These are phyloP conservation scores for Notarius quadriscutis DNA, from an alignment of 2,113 vertebrate genomes.

Conservation along the genomic window DNA sequence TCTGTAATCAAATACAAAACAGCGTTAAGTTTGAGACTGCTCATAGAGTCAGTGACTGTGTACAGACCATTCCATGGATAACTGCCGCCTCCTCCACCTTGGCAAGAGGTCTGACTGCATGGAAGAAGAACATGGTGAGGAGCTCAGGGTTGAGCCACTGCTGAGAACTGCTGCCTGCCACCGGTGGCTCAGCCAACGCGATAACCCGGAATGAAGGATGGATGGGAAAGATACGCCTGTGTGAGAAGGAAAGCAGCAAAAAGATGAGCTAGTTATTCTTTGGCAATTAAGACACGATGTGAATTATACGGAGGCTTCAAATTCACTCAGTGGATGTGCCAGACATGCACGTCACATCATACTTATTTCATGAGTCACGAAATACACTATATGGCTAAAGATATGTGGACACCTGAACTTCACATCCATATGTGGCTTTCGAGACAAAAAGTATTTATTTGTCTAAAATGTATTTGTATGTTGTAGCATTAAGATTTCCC, in stretches of 20 bases:
- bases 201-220: conserved; percentile 92
- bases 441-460: too few species aligned
- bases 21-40: not conserved
- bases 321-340: not conserved
- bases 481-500: not conserved
- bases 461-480: not conserved
- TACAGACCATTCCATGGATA: conserved; percentile 84
- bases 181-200: conserved; percentile 90
- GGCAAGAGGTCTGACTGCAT: conserved; percentile 79
- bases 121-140: conserved; percentile 93
- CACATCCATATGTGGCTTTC: not conserved
- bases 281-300: not conserved
- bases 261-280: not conserved
- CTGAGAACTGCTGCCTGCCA: conserved; percentile 79
- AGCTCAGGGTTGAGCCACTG: conserved; percentile 94
- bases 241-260: conserved; percentile 25
- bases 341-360: not conserved
- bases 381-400: not conserved
- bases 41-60: not conserved
- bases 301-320: not conserved
- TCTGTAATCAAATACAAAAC: conserved; percentile 5
- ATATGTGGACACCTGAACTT: not conserved
- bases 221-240: conserved; percentile 85
- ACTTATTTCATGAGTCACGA: not conserved
- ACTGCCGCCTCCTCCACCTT: conserved; percentile 84